Base-by-base conservation (phyloP, 2,113 vertebrate genomes). In the Oryzias woworae region DNA sequence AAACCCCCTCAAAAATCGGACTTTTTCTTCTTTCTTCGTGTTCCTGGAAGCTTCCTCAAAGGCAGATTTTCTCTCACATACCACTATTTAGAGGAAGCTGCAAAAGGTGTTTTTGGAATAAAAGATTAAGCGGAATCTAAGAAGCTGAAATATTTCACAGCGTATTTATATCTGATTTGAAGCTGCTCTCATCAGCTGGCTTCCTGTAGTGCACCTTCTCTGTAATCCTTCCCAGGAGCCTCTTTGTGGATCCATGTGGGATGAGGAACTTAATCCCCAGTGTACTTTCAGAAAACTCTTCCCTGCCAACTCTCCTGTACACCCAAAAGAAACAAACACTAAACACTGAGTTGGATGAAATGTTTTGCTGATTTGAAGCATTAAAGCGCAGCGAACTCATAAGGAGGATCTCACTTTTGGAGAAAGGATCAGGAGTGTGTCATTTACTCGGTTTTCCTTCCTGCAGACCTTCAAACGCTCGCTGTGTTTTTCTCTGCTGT, bases 191-290 rank as follows among this genome's bases (percentile, higher is more conserved):
- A 47, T 70, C 80, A 52, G 53, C 48, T 71, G 76, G 70, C 75
- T 74, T 77, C 81, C 73, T 44, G 65, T 71, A 69, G 73, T 69
- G 71, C 79, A 62, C 78, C 48, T 77, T 76, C 57, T 23, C 66
- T 71, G 50, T 87, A 81, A 88, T 82, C 85, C 77, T 50, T 78
- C 77, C 73, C 71, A 51, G 73, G 77, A 81, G 83, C 62, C 76
- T 84, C 77, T 80, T 83, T 83, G 75, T 71, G 77, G 62, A 77
- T 75, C 69, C 69, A 68, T 82, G 86, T 73, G 72, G 82, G 76
- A 77, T 56, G 62, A 44, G 66, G 69, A 50, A 44, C 61, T 85
- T 85, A 77, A 88, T 88, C 86, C 75, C 75, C 57, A 75, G 82
- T 74, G 74, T 88, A 75, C 70, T 81, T 77, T 72, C 75, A 79